Percentiles rank a stretch among this genome's conserved stretches.
Evolutionary conservation across 30 jellyfish, hydroid and myxozoan genomes (phyloP).

Genomic region (Sanderia malayensis): DNA sequence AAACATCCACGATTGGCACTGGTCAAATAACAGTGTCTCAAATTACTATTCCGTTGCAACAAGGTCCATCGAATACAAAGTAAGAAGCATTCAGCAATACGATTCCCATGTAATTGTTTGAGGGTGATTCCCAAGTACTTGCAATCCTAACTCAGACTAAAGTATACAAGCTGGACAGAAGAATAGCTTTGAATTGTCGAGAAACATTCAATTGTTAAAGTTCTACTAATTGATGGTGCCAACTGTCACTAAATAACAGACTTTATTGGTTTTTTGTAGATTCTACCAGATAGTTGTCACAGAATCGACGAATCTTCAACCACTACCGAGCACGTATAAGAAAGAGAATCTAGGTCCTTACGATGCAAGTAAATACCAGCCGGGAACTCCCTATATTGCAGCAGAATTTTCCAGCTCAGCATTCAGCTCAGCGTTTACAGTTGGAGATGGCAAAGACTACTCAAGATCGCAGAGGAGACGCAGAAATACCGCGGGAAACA

Average conservation of each 20-base stretch:
- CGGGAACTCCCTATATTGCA: conserved; percentile 66
- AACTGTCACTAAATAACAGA: no score
- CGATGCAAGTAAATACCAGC: conserved; percentile 30
- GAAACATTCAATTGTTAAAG: no score
- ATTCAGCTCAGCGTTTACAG: conserved; percentile 27
- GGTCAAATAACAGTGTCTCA: not conserved
- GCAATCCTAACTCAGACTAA: no score
- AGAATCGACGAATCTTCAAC: conserved; percentile 7
- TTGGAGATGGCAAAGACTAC: conserved; percentile 82
- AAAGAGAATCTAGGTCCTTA: conserved; percentile 29
- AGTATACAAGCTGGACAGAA: no score
- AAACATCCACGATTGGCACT: not conserved
- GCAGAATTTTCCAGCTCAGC: conserved; percentile 53
- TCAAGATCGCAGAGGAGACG: conserved; percentile 11
- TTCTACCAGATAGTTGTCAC: conserved; percentile 59
- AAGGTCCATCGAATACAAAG: conserved; percentile 62
- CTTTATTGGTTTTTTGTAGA: no score
- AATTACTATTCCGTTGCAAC: conserved; percentile 35
- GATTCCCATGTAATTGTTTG: no score
- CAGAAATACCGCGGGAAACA: conserved; percentile 25
- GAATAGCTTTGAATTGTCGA: no score
- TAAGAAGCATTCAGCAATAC: no score
- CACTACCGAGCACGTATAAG: conserved; percentile 19
- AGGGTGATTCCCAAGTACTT: no score
- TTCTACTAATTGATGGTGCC: not conserved